These are phyloP conservation scores for Euclidia mi DNA, from an alignment of 2,888 invertebrate species.

Conservation along the genomic window DNA sequence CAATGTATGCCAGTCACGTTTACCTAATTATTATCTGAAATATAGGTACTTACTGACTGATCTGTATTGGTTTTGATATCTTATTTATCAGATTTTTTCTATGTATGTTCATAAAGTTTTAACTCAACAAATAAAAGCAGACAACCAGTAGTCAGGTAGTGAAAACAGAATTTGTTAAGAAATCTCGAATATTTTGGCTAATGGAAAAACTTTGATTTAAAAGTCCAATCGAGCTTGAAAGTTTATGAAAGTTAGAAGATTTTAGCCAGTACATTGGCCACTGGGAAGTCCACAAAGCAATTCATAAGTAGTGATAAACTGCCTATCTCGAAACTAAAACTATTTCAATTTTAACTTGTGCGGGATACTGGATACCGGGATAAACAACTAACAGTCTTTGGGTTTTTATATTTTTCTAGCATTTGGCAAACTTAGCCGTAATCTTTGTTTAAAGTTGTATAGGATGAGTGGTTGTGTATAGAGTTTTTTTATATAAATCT, in stretches of 20 bases:
- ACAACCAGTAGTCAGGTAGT: too few species aligned
- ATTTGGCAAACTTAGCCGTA: not conserved
- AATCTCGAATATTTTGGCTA: constrained; percentile 1
- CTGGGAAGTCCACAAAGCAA: constrained; percentile 1
- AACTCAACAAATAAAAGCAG: too few species aligned
- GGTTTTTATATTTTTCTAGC: not conserved
- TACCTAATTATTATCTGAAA: too few species aligned
- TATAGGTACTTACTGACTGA: too few species aligned
- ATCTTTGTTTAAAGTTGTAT: not conserved
- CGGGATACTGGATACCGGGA: constrained; percentile 6
- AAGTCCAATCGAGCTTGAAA: not conserved
- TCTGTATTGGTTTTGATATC: too few species aligned
- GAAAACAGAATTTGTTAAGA: not conserved
- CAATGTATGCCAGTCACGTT: too few species aligned
- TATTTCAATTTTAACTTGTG: constrained; percentile 20
- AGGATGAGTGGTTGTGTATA: not conserved
- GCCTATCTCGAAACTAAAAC: constrained; percentile 16
- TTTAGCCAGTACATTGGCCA: constrained; percentile 5
- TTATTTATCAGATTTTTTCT: too few species aligned
- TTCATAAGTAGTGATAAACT: constrained; percentile 18
- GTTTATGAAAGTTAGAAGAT: constrained; percentile 8
- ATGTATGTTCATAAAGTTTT: too few species aligned
- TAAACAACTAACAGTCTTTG: constrained; percentile 2
- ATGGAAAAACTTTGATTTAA: constrained; percentile 13
- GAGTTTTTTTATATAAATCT: too few species aligned